phyloP scores from a whole-genome alignment of 2,797 vertebrate genomes.

The Darevskia nairensis region DNA sequence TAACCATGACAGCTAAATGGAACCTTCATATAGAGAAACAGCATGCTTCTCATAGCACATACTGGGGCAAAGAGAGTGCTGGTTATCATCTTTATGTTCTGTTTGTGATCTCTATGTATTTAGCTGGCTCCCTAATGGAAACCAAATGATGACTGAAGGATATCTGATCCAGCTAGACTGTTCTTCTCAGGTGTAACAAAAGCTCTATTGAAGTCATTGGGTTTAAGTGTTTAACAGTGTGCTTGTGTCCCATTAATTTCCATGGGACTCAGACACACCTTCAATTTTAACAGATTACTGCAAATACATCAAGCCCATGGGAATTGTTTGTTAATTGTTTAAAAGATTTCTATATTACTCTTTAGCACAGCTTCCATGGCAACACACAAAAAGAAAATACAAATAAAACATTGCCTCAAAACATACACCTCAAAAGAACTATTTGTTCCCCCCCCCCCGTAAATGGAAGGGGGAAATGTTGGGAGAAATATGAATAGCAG shows the following conservation, averaged over 20 bases:
- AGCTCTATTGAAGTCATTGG: not conserved
- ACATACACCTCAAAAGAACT: no score
- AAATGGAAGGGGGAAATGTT: no score
- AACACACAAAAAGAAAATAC: no score
- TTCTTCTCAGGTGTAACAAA: not conserved
- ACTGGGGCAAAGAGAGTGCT: not conserved
- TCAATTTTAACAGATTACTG: not conserved
- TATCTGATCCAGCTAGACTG: not conserved
- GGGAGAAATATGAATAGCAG: no score
- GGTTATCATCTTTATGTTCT: not conserved
- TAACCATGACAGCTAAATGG: not conserved
- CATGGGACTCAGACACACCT: not conserved
- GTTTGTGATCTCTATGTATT: not conserved
- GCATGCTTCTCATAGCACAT: not conserved
- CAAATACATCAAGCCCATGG: not conserved
- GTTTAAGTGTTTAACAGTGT: not conserved
- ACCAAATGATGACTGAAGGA: not conserved
- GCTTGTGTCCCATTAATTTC: not conserved
- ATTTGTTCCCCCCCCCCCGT: no score
- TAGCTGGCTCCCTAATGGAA: not conserved
- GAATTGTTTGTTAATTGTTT: not conserved
- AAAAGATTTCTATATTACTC: no score
- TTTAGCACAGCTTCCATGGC: no score
- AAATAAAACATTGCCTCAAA: no score
- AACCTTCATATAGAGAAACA: not conserved